Percentiles rank a stretch among this genome's conserved stretches.
Evolutionary conservation across 2,113 vertebrate genomes (phyloP).

Genomic region (Dasyprocta punctata): DNA sequence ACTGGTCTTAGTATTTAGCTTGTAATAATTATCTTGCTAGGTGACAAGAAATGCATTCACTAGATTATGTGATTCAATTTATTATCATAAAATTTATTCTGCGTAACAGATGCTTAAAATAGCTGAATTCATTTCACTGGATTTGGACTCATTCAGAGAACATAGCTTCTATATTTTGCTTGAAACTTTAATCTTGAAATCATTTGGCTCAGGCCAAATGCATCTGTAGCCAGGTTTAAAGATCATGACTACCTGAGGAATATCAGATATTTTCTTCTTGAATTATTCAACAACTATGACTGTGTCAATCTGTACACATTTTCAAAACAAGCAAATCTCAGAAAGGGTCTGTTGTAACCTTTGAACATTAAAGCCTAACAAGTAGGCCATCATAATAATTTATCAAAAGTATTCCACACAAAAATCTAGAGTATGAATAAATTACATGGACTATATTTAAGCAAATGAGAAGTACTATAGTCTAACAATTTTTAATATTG

Average conservation of each 20-base stretch:
- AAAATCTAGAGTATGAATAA: slow-evolving; percentile 21
- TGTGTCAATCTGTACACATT: not conserved
- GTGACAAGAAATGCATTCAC: slow-evolving; percentile 65
- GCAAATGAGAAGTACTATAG: not conserved
- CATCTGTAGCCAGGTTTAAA: slow-evolving; percentile 36
- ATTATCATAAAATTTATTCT: slow-evolving; percentile 71
- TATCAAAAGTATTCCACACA: not conserved
- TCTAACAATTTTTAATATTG: not conserved
- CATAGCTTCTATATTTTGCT: slow-evolving; percentile 32
- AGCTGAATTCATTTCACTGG: slow-evolving; percentile 63
- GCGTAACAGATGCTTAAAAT: slow-evolving; percentile 65
- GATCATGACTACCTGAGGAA: slow-evolving; percentile 40
- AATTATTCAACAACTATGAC: slow-evolving; percentile 61
- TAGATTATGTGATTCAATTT: slow-evolving; percentile 64
- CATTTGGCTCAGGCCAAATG: slow-evolving; percentile 56
- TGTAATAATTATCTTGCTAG: slow-evolving; percentile 50
- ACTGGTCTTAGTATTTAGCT: slow-evolving; percentile 59
- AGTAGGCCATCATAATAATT: not conserved
- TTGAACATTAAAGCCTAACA: slow-evolving; percentile 11
- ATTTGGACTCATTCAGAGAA: slow-evolving; percentile 59
- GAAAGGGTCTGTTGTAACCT: not conserved
- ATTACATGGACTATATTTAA: too few species aligned
- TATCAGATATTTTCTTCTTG: slow-evolving; percentile 29
- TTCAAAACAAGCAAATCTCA: not conserved
- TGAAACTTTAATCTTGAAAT: slow-evolving; percentile 70